phyloP scores from a whole-genome alignment of 2,113 vertebrate species.

The Argyrosomus japonicus region DNA sequence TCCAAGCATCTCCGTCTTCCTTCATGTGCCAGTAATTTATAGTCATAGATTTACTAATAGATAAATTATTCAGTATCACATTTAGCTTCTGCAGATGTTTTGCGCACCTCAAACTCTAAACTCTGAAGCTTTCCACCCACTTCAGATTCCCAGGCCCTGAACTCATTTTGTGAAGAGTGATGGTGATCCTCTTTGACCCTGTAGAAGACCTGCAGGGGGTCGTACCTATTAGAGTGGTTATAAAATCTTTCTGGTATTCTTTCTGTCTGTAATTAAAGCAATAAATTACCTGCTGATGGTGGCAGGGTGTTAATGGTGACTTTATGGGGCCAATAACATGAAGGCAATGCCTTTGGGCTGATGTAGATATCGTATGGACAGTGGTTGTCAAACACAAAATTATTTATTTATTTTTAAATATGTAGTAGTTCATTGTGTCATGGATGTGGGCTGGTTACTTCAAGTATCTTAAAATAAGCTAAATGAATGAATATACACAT shows the following conservation, averaged over 20 bases:
- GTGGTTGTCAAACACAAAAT: background rate
- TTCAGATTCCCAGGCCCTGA: conserved; percentile 54
- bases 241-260: conserved; percentile 70
- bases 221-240: conserved; percentile 67
- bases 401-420: background rate
- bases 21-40: background rate
- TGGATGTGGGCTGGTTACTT: background rate
- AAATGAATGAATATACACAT: background rate
- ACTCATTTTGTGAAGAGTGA: conserved; percentile 63
- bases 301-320: conserved; percentile 74
- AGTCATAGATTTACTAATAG: no score
- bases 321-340: conserved; percentile 67
- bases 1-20: background rate
- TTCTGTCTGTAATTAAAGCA: conserved; percentile 81
- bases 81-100: background rate
- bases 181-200: conserved; percentile 72
- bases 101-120: conserved; percentile 2
- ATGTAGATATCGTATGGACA: background rate
- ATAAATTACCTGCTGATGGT: conserved; percentile 75
- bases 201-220: conserved; percentile 49
- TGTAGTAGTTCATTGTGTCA: background rate
- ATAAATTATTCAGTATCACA: background rate
- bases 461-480: background rate
- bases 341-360: conserved; percentile 59
- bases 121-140: background rate